These are phyloP conservation scores for Tadarida brasiliensis DNA, from an alignment of 2,797 vertebrate species.

Conservation along the genomic window DNA sequence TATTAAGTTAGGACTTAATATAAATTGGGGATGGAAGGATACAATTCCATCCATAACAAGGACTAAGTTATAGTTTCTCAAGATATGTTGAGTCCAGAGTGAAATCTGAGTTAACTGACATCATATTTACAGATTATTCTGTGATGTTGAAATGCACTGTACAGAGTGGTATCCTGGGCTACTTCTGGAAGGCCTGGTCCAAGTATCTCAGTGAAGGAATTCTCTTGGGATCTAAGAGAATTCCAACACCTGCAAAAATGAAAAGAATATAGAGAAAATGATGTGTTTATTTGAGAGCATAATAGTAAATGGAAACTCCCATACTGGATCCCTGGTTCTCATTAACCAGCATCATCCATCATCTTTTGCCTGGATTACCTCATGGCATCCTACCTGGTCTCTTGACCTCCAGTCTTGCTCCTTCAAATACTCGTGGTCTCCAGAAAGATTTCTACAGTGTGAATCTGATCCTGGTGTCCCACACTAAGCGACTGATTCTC, in stretches of 20 bases:
- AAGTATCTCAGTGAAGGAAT: not conserved
- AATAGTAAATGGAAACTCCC: not conserved
- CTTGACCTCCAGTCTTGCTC: not conserved
- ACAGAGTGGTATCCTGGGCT: not conserved
- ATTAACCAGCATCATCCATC: not conserved
- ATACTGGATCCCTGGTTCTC: not conserved
- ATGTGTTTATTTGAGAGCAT: not conserved
- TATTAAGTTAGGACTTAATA: not conserved
- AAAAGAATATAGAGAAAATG: slow-evolving; percentile 8
- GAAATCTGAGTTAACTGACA: slow-evolving; percentile 22
- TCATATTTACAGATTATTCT: not conserved
- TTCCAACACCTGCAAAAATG: not conserved
- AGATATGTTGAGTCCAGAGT: not conserved
- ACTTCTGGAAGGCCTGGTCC: not conserved
- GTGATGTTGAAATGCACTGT: not conserved
- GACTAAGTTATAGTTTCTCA: slow-evolving; percentile 4
- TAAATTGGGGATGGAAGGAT: not conserved
- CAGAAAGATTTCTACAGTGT: not conserved
- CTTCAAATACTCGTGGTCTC: not conserved
- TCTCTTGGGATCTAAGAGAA: slow-evolving; percentile 48
- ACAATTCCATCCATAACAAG: not conserved
- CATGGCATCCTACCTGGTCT: not conserved
- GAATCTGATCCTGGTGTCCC: not conserved
- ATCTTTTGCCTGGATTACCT: not conserved
- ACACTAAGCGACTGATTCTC: not conserved